Conservation (phyloP, 23 tunicate genomes). For the Clavelina lepadiformis region DNA sequence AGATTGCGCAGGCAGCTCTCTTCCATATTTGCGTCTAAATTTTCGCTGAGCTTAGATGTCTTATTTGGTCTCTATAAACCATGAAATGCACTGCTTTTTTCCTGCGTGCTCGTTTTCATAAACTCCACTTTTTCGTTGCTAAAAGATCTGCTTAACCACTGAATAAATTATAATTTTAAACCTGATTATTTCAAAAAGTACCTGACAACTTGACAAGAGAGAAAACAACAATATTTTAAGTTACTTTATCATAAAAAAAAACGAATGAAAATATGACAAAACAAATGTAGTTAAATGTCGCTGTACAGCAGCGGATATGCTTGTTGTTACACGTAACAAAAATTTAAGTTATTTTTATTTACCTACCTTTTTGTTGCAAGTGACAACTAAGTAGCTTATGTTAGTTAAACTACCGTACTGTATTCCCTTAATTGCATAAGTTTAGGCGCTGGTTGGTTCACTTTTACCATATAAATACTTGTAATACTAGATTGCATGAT, state of each 20-base stretch:
- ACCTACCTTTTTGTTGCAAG: too few relatives aligned
- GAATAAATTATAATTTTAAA: neutral
- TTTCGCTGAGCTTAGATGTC: conserved; percentile 2
- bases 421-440: too few relatives aligned
- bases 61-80: neutral
- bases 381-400: too few relatives aligned
- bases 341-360: too few relatives aligned
- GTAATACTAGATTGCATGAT: too few relatives aligned
- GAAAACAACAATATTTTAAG: neutral
- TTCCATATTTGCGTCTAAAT: conserved; percentile 1
- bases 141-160: neutral
- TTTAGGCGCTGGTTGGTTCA: too few relatives aligned
- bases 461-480: too few relatives aligned
- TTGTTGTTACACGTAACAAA: too few relatives aligned
- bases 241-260: neutral
- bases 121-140: neutral
- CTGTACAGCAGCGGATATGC: too few relatives aligned
- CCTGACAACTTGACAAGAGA: neutral
- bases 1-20: neutral
- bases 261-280: neutral
- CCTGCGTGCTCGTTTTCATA: neutral
- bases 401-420: too few relatives aligned
- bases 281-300: too few relatives aligned
- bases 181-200: neutral
- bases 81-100: neutral